Evolutionary conservation across 2,888 invertebrate species (phyloP).

Genomic region (Lasioglossum figueresi): DNA sequence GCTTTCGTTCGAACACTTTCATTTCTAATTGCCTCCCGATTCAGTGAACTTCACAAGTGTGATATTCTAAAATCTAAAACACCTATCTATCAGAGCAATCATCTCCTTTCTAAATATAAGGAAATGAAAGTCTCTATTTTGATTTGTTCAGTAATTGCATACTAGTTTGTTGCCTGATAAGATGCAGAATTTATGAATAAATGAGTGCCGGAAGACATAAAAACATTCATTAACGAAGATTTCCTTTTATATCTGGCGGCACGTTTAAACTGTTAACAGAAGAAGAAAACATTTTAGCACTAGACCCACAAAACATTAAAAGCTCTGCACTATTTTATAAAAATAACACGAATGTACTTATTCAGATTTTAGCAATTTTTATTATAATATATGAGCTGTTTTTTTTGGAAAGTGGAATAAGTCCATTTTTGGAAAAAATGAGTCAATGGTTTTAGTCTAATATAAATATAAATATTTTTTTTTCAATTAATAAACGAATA

Average conservation of each 20-base stretch:
- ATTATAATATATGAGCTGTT: too few relatives aligned
- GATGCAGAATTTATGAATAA: neutral
- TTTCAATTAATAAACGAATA: too few relatives aligned
- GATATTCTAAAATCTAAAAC: neutral
- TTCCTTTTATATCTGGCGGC: neutral
- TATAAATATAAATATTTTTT: too few relatives aligned
- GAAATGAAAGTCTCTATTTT: neutral
- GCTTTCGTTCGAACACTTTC: neutral
- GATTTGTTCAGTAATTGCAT: neutral
- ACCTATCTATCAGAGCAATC: neutral
- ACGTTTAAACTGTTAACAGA: neutral
- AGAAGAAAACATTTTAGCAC: neutral
- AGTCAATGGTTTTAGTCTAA: too few relatives aligned
- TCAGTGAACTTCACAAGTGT: neutral
- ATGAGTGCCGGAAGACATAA: neutral
- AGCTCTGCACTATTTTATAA: too few relatives aligned
- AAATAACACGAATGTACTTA: neutral
- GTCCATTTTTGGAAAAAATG: too few relatives aligned
- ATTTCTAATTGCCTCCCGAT: neutral
- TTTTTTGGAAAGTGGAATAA: too few relatives aligned
- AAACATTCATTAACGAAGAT: neutral
- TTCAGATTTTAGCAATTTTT: neutral
- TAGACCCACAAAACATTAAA: neutral
- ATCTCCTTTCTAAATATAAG: constrained; percentile 4
- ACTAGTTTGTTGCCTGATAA: neutral